Base-by-base conservation (phyloP, 2,888 invertebrate species). In the Pinctada fucata region DNA sequence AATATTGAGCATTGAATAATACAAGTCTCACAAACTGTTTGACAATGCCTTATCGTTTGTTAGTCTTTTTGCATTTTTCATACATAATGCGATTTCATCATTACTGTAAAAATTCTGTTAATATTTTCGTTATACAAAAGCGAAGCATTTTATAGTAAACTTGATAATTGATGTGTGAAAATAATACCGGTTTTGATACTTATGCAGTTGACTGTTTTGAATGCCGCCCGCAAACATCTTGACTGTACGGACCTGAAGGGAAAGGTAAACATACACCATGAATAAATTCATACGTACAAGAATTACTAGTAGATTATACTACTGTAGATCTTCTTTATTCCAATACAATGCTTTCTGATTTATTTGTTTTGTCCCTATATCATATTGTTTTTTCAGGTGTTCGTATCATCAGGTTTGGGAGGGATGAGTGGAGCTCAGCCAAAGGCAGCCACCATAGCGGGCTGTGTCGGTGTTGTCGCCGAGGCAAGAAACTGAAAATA, bases 401-500 rank as follows among this genome's bases (percentile, higher is more conserved):
- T 94, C 84, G 91, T 95, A 49, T 94, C 94, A 0, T 94, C 94
- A 2, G 95, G 95, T 0, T 91, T 95, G 3, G 95, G 95, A 8
- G 94, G 94, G 10, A 95, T 94, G 94, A 94, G 94, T 83, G 95
- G 95, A 1, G 95, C 95, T 0, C 95, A 95, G 88, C 94, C 95
- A 2, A 95, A 95, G 88, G 95, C 95, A 1, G 94, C 94, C 2
- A 94, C 94, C 63, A 94, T 95, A 78, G 93, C 93, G 79, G 95
- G 94, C 0, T 95, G 95, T 88, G 91, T 95, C 47, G 94, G 94
- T 51, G 94, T 95, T 4, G 93, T 95, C 72, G 94, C 95, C 10
- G 95, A 95, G 93, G 94, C 94, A 80, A 64, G 80, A 47, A 65
- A 31, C 31, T 31, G 31, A 31, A 31, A 31, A 31, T 31, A 31